These are phyloP conservation scores for Ceuthmochares aereus DNA, from an alignment of 2,113 vertebrate genomes.

Conservation along the genomic window DNA sequence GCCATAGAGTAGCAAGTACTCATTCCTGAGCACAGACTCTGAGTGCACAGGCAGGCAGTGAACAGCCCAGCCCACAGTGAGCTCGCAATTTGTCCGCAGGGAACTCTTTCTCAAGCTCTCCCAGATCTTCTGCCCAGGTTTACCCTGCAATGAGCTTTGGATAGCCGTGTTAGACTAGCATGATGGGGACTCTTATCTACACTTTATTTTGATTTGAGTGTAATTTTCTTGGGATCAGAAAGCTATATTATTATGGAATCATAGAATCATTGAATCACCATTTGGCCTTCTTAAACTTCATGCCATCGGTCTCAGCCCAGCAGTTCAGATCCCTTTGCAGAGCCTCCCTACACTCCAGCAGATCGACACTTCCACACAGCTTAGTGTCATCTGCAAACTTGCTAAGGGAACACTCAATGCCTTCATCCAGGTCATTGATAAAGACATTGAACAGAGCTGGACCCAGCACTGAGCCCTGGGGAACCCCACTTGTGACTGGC, in stretches of 20 bases:
- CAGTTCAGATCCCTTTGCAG: no score
- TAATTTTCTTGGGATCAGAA: not conserved
- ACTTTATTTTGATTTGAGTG: not conserved
- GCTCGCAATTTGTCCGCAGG: accelerated
- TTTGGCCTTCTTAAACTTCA: no score
- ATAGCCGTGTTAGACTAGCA: not conserved
- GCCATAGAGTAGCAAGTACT: not conserved
- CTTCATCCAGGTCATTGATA: no score
- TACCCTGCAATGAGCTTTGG: accelerated
- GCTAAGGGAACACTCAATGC: no score
- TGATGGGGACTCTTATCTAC: not conserved
- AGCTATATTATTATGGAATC: not conserved
- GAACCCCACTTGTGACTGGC: no score
- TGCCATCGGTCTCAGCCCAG: no score
- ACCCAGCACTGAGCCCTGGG: no score
- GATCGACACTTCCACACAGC: no score
- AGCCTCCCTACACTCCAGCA: no score
- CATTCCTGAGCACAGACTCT: accelerated
- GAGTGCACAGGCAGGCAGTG: not conserved
- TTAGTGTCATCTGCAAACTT: no score
- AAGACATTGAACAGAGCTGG: no score
- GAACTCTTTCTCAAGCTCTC: not conserved
- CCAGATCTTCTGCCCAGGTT: not conserved
- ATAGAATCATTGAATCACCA: no score
- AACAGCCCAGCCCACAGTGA: not conserved